Evolutionary conservation across 2,113 vertebrate species (phyloP).

Genomic region (Psammodynastes pulverulentus): DNA sequence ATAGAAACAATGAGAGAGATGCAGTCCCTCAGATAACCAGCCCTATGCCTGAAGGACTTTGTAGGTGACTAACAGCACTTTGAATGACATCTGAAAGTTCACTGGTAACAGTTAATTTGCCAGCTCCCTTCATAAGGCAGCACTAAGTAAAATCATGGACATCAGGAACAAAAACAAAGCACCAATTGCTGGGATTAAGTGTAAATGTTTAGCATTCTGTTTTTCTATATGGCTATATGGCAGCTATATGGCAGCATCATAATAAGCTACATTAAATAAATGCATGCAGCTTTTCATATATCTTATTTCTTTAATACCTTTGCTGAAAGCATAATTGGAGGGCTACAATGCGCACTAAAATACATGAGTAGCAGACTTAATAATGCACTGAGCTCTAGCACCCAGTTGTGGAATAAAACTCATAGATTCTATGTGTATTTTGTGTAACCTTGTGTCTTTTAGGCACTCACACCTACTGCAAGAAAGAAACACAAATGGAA

Average conservation of each 20-base stretch:
- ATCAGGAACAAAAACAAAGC: not conserved
- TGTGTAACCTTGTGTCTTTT: not conserved
- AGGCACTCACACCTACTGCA: not conserved
- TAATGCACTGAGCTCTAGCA: not conserved
- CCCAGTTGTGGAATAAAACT: not conserved
- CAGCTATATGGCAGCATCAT: no score
- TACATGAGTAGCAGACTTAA: conserved; percentile 7
- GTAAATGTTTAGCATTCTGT: not conserved
- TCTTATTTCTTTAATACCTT: not conserved
- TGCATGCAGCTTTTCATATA: not conserved
- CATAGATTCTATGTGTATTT: not conserved
- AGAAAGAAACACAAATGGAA: not conserved
- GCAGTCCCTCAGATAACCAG: not conserved
- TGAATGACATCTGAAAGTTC: not conserved
- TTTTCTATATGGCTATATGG: not conserved
- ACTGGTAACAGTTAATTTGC: not conserved
- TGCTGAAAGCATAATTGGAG: conserved; percentile 2
- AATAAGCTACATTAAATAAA: not conserved
- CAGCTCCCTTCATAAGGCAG: not conserved
- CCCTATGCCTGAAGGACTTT: not conserved
- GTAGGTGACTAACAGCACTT: not conserved
- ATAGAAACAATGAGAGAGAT: not conserved
- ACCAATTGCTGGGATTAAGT: not conserved
- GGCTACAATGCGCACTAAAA: not conserved
- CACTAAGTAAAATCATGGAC: not conserved